These are phyloP conservation scores for Eurypyga helias DNA, from an alignment of 2,113 vertebrate genomes.

Conservation along the genomic window DNA sequence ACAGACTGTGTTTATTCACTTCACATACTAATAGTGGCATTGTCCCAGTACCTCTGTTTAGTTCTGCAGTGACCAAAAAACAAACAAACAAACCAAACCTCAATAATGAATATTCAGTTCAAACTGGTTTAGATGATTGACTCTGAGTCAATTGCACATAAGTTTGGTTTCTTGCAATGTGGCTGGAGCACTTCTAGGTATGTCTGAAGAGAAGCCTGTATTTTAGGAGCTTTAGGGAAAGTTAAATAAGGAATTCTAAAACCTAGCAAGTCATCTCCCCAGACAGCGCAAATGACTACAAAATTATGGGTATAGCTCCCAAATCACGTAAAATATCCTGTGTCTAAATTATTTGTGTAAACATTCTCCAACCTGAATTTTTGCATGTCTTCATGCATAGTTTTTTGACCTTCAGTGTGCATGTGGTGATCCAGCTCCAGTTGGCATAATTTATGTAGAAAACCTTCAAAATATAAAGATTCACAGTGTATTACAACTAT, in stretches of 20 bases:
- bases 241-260: background rate
- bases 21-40: background rate
- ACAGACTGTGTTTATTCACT: background rate
- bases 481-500: background rate
- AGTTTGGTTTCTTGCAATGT: background rate
- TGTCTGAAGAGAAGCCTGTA: background rate
- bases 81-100: background rate
- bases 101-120: background rate
- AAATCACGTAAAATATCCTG: background rate
- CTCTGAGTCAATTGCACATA: background rate
- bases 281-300: background rate
- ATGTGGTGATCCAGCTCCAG: background rate
- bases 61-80: background rate
- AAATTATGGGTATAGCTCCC: background rate
- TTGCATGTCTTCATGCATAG: fast-evolving
- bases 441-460: background rate
- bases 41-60: background rate
- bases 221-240: background rate
- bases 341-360: background rate
- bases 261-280: background rate
- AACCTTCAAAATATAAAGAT: background rate
- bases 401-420: background rate
- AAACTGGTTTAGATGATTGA: background rate
- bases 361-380: background rate
- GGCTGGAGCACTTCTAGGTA: background rate